Base-by-base conservation (phyloP, 2,888 invertebrate species). In the Oegoconia quadripuncta region DNA sequence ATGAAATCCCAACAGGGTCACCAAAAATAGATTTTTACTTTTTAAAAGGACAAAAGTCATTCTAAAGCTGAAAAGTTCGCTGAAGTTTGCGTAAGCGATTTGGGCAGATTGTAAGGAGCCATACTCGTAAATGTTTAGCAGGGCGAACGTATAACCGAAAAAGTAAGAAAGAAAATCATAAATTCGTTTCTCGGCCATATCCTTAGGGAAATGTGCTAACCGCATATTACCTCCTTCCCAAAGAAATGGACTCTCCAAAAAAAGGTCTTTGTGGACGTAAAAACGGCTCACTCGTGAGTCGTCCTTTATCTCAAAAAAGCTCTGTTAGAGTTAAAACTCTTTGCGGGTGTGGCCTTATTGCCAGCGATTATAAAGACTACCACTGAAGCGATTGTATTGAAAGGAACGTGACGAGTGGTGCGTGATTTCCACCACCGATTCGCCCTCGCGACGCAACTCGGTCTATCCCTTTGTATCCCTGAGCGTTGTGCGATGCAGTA, bases 131-230 rank as follows among this genome's bases (percentile, higher is more conserved):
- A 37, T 30, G 26, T 37, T 37, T 32, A 37, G 18, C 11, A n/a
- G 27, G 27, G 26, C 26, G 29, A 36, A 22, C 14, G 11, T 13
- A 18, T 3, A n/a, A 9, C 29, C 13, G 15, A 20, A 20, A 37
- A 37, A 20, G 26, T 20, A 22, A 32, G 20, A 27, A 34, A 55
- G 51, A 52, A 58, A 58, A 64, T 66, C 62, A 66, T 70, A 70
- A 66, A 66, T 68, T 63, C 55, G 48, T 58, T 49, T 59, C 52
- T 54, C 56, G 53, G 56, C 49, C 52, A 58, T 59, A 60, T 67
- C 71, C 69, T 59, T 50, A 60, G 69, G 64, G 67, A 64, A 70
- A 66, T 68, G 66, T 61, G 64, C 54, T 66, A 66, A 64, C 67
- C 68, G 60, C 64, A 52, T 66, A 67, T 68, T 64, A 69, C 62